Evolutionary conservation across 1,140 invertebrate species (phyloP).

Genomic region (Heliothis subflexa): DNA sequence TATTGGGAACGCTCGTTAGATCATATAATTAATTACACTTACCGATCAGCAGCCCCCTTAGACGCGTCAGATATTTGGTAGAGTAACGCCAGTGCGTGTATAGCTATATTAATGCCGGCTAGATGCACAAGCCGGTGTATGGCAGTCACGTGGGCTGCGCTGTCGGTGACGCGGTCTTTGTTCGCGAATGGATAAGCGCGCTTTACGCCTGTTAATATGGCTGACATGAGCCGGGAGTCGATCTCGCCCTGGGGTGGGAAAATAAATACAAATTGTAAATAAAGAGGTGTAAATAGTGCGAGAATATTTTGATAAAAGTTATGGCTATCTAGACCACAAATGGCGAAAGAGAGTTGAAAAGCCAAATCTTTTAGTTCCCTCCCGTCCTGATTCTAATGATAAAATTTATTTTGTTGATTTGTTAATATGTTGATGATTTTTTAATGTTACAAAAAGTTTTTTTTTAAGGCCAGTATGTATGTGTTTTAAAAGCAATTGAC

Average conservation of each 20-base stretch:
- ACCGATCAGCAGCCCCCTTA: conserved; percentile 87
- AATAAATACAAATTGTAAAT: conserved; percentile 61
- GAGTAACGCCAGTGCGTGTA: conserved; percentile 95
- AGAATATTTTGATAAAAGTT: too few relatives aligned
- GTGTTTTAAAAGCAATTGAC: too few relatives aligned
- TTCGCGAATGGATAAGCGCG: conserved; percentile 94
- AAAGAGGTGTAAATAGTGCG: too few relatives aligned
- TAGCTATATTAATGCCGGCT: conserved; percentile 92
- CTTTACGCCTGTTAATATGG: conserved; percentile 95
- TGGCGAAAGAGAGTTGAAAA: too few relatives aligned
- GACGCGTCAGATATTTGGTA: conserved; percentile 92
- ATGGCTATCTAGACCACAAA: too few relatives aligned
- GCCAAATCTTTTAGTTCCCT: too few relatives aligned
- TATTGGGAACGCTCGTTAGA: too few relatives aligned
- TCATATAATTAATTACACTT: conserved; percentile 23
- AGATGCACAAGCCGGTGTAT: conserved; percentile 96
- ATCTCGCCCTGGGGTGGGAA: conserved; percentile 91
- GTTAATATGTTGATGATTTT: too few relatives aligned
- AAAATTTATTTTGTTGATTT: too few relatives aligned
- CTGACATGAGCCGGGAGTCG: conserved; percentile 96
- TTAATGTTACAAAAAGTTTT: too few relatives aligned
- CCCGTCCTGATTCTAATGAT: too few relatives aligned
- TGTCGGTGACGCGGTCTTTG: conserved; percentile 83
- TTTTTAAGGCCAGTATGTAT: too few relatives aligned
- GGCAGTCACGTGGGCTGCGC: conserved; percentile 92